These are phyloP conservation scores for Diuraphis noxia DNA, from an alignment of 1,140 invertebrate genomes.

Conservation along the genomic window DNA sequence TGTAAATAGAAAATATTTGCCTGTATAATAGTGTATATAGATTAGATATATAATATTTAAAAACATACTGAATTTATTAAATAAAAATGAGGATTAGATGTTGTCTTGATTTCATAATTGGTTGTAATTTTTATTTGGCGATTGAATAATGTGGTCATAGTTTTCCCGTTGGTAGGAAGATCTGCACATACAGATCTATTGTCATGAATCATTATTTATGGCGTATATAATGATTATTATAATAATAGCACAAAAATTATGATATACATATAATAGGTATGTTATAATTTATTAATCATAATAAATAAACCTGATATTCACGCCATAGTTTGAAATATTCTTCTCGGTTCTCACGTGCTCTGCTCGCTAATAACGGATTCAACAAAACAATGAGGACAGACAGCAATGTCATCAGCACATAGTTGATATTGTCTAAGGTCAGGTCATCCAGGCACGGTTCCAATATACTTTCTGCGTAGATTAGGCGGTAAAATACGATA, in stretches of 20 bases:
- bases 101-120: background rate
- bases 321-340: background rate
- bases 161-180: background rate
- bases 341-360: background rate
- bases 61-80: no score
- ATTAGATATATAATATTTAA: no score
- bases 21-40: no score
- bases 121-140: background rate
- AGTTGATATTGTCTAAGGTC: background rate
- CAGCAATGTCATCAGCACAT: background rate
- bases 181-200: background rate
- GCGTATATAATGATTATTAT: background rate
- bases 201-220: background rate
- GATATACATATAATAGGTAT: no score
- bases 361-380: background rate
- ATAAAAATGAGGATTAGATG: no score
- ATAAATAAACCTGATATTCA: slow-evolving; percentile 1
- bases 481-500: background rate
- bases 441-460: background rate
- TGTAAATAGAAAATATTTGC: no score
- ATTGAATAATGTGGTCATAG: background rate
- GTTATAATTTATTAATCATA: no score
- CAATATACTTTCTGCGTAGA: background rate
- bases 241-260: background rate
- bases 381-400: background rate